Evolutionary conservation across 2,797 vertebrate species (phyloP).

Genomic region (Valencia hispanica): DNA sequence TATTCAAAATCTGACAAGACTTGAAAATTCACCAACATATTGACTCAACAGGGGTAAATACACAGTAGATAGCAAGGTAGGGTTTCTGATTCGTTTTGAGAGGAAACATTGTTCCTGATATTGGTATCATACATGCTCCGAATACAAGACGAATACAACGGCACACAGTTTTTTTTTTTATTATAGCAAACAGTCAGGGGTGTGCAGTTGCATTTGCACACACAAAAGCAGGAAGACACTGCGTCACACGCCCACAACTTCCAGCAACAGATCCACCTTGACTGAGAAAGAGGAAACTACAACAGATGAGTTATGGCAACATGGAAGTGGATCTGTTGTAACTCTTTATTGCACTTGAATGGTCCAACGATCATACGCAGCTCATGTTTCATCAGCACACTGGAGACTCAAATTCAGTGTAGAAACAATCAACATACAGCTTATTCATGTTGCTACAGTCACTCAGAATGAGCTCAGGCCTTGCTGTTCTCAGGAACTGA

Average conservation of each 20-base stretch:
- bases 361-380: not conserved
- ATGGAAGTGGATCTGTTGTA: not conserved
- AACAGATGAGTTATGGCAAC: not conserved
- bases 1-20: too few species aligned
- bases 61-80: too few species aligned
- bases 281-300: constrained; percentile 15
- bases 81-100: too few species aligned
- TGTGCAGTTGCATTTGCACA: not conserved
- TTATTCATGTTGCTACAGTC: not conserved
- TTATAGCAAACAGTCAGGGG: not conserved
- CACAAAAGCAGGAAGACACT: not conserved
- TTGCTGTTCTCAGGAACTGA: not conserved
- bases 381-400: not conserved
- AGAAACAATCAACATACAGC: not conserved
- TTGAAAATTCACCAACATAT: too few species aligned
- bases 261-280: not conserved
- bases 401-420: not conserved
- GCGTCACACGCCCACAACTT: not conserved
- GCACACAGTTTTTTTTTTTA: too few species aligned
- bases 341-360: not conserved
- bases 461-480: not conserved
- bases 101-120: too few species aligned
- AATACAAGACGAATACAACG: too few species aligned
- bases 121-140: too few species aligned
- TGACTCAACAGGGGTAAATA: too few species aligned